Evolutionary conservation across 2,888 invertebrate genomes (phyloP).

Genomic region (Aethes cnicana): DNA sequence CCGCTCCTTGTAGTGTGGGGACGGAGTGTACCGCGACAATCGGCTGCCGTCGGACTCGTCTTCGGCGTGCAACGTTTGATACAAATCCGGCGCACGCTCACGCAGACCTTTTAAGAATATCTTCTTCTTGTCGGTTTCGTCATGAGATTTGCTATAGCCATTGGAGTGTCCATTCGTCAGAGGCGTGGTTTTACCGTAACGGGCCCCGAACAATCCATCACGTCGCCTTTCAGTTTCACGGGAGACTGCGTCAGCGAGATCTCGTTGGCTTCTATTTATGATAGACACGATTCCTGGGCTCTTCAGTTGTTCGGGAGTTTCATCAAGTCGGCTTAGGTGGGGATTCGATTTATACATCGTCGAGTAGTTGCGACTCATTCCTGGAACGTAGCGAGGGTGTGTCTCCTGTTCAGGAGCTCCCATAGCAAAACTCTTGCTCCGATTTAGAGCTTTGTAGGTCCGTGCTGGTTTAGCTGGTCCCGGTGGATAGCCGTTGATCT

Average conservation of each 20-base stretch:
- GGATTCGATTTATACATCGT: slow-evolving; percentile 90
- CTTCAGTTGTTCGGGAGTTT: slow-evolving; percentile 88
- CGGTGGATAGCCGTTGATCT: slow-evolving; percentile 74
- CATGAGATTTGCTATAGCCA: slow-evolving; percentile 69
- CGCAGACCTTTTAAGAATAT: slow-evolving; percentile 86
- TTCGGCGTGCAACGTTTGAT: slow-evolving; percentile 86
- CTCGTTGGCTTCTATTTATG: slow-evolving; percentile 91
- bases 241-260: slow-evolving; percentile 85
- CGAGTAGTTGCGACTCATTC: slow-evolving; percentile 75
- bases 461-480: slow-evolving; percentile 91
- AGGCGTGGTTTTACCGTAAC: slow-evolving; percentile 81
- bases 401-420: slow-evolving; percentile 84
- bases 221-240: slow-evolving; percentile 77
- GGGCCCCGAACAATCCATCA: slow-evolving; percentile 79
- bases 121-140: slow-evolving; percentile 84
- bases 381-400: slow-evolving; percentile 72
- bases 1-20: slow-evolving; percentile 75
- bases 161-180: slow-evolving; percentile 75
- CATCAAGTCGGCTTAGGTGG: slow-evolving; percentile 87
- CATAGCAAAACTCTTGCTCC: slow-evolving; percentile 94
- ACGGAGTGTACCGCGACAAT: slow-evolving; percentile 73
- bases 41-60: slow-evolving; percentile 80
- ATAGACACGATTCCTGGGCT: slow-evolving; percentile 94
- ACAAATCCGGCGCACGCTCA: slow-evolving; percentile 87
- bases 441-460: slow-evolving; percentile 88